Conservation (phyloP, 2,113 vertebrate species). For the Ictalurus punctatus region DNA sequence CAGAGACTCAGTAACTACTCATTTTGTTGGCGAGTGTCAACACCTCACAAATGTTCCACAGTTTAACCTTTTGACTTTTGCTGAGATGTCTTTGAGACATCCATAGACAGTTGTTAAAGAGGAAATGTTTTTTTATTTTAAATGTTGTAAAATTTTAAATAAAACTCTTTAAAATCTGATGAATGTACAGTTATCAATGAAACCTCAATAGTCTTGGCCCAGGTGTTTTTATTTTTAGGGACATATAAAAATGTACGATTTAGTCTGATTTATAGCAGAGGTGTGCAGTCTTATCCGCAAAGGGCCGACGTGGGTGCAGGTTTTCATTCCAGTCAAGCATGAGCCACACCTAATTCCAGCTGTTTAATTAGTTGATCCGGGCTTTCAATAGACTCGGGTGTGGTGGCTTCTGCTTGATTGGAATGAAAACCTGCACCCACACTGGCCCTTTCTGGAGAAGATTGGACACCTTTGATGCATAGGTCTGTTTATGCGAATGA, state of each 20-base stretch:
- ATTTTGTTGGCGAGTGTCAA: not conserved
- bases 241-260: not conserved
- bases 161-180: not conserved
- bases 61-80: not conserved
- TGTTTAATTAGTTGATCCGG: too few relatives aligned
- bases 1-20: not conserved
- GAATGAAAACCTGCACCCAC: too few relatives aligned
- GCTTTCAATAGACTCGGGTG: too few relatives aligned
- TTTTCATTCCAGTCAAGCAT: too few relatives aligned
- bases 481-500: not conserved
- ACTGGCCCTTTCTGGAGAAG: too few relatives aligned
- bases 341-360: too few relatives aligned
- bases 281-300: too few relatives aligned
- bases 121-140: too few relatives aligned
- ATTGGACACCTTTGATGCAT: not conserved
- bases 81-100: not conserved
- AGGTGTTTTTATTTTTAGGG: not conserved
- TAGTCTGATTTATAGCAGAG: not conserved
- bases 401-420: too few relatives aligned
- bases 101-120: too few relatives aligned
- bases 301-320: too few relatives aligned
- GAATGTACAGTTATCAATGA: not conserved
- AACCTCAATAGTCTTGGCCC: not conserved
- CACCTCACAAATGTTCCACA: not conserved
- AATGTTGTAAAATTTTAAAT: not conserved